Evolutionary conservation across 2,797 vertebrate species (phyloP), one percentile per base, ranked within the genome.

Genomic region (Rhabdophis nuchalis): DNA sequence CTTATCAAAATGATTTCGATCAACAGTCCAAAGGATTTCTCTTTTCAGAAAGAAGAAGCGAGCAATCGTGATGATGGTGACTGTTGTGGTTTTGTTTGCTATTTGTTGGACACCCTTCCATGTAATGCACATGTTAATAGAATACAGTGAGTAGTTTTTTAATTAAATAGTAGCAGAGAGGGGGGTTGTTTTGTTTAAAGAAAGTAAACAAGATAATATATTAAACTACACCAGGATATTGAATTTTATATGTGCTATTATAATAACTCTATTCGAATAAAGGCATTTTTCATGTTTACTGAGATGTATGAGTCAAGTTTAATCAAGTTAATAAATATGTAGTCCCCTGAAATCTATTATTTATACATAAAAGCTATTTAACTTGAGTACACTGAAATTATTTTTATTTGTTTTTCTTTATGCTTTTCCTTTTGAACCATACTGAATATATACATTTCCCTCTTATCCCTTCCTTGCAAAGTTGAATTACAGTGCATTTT

Each of bases 61-160:
- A 93, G 98, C 98, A 89, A 97, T 98, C 89, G 89, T 97, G 56
- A 98, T 98, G 98, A 98, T 98, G 97, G 96, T 98, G 95, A 97
- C 95, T 20, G 97, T 98, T 90, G 98, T 98, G 93, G 96, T 96
- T 94, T 97, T 98, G 91, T 98, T 98, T 93, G 96, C 97, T 61
- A 93, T 97, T 95, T 98, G 98, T 94, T 98, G 98, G 98, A 97
- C 97, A 18, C 97, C 97, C 77, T 98, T 98, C 96, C 98, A 98
- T 0, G 58, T 97, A 1, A 94, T 97, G 92, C 97, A 98, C 91
- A 98, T 98, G 98, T 97, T 98, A 97, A 94, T 94, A 41, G 98
- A 98, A 93, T 98, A 98, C 94, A 97, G 97, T 98, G 95, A 97
- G 97, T 97, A 90, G 36, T 85, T 93, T 10, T 50, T 60, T 91